Base-by-base conservation (phyloP, 1,140 invertebrate species). In the Rhopalosiphum padi region DNA sequence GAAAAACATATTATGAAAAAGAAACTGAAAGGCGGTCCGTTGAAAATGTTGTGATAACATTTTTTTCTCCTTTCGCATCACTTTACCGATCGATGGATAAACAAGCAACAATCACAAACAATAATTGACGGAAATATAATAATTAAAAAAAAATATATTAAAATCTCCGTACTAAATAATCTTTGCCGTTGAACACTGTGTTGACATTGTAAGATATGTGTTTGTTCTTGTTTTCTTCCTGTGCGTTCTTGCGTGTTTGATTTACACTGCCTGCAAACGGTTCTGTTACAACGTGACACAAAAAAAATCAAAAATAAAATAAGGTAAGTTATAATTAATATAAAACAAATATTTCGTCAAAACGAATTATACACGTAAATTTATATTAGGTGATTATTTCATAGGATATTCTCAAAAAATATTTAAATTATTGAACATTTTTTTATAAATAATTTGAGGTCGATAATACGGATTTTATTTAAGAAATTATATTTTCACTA, bases 151-250 rank as follows among this genome's bases (percentile, higher is more conserved):
- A 18, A 86, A 86, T 43, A 18, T 37, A 87, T 46, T 8, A 0
- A 22, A 89, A 53, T 35, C 4, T 8, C 11, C 82, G 4, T 93
- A 93, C 91, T 37, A 43, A 37, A 22, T 93, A 86, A 2, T 93
- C 91, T 11, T 86, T 86, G 48, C 15, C 37, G 23, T 93, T 48
- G 37, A 93, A 93, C 46, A 92, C 35, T 21, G 90, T 83, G 37
- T 55, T 86, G 25, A 6, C 18, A 23, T 93, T 86, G 25, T 93
- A 93, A 25, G 91, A 93, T 1, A 51, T 93, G 35, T 55, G 68
- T 41, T 55, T 93, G 11, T 55, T 41, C 85, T 41, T 86, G 25
- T 93, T 86, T 25, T 37, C 35, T 3, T 51, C 77, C 2, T 30
- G 41, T 1, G 35, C 21, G 37, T 37, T n/a, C 35, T 30, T 90